phyloP scores from a whole-genome alignment of 1,140 invertebrate genomes.

The Zaprionus vittiger region DNA sequence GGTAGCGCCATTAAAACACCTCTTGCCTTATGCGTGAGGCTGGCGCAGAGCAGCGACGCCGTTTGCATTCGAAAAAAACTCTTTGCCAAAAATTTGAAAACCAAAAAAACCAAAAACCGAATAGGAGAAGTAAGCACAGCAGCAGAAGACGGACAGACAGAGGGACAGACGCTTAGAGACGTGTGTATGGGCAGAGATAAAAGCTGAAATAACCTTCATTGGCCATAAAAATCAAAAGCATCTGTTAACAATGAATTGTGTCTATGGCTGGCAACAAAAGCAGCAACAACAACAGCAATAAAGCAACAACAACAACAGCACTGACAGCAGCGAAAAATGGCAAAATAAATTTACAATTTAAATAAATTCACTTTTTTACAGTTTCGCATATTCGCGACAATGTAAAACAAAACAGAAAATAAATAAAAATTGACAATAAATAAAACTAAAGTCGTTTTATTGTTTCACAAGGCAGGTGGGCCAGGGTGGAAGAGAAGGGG shows the following conservation, averaged over 20 bases:
- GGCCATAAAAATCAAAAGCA: slow-evolving; percentile 79
- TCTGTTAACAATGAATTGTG: slow-evolving; percentile 71
- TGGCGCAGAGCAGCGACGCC: background rate
- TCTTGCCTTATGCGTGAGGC: slow-evolving; percentile 1
- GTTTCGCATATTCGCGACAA: slow-evolving; percentile 74
- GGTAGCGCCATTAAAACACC: slow-evolving; percentile 37
- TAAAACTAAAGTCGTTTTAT: slow-evolving; percentile 61
- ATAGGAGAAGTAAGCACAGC: slow-evolving; percentile 15
- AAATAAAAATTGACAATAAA: slow-evolving; percentile 73
- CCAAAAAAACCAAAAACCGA: slow-evolving; percentile 9
- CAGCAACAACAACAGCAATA: slow-evolving; percentile 27
- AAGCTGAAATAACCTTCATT: slow-evolving; percentile 78
- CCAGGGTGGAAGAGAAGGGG: background rate
- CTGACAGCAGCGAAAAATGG: slow-evolving; percentile 22
- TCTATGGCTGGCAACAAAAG: slow-evolving; percentile 64
- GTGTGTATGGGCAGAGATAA: slow-evolving; percentile 52
- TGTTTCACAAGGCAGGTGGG: slow-evolving; percentile 20
- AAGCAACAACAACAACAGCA: slow-evolving; percentile 5
- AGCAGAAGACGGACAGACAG: slow-evolving; percentile 30
- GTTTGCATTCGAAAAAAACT: slow-evolving; percentile 7
- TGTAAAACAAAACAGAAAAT: slow-evolving; percentile 66
- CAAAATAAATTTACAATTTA: slow-evolving; percentile 71
- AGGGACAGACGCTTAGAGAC: slow-evolving; percentile 35
- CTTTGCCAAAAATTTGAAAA: slow-evolving; percentile 26
- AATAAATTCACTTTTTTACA: slow-evolving; percentile 80